phyloP scores from a whole-genome alignment of 2,113 vertebrate genomes.

The Mirza zaza region DNA sequence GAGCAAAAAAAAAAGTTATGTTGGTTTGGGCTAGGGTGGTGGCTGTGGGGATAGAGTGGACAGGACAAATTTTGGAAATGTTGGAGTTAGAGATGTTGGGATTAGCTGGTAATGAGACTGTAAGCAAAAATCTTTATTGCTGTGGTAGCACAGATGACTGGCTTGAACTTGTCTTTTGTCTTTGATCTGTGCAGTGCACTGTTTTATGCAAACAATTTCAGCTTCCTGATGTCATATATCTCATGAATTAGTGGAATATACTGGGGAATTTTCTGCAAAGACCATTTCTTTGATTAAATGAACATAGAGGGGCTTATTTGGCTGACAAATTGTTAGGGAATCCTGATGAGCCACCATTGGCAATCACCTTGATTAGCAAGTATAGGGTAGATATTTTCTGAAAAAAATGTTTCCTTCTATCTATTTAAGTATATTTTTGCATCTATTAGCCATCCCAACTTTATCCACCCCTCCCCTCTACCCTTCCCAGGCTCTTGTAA shows the following conservation, averaged over 20 bases:
- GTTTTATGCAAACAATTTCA: neutral
- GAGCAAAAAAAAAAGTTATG: neutral
- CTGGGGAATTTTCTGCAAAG: neutral
- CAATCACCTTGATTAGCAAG: neutral
- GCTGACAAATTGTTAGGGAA: neutral
- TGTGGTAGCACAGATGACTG: neutral
- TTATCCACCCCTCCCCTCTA: no score
- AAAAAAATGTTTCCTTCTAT: neutral
- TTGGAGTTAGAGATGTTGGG: neutral
- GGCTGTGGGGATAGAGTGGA: neutral
- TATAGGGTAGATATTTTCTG: slow-evolving; percentile 11
- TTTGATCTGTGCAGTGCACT: neutral
- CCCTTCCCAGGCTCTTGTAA: no score
- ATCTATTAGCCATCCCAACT: no score
- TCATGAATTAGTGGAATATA: neutral
- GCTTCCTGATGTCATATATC: neutral
- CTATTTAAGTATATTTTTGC: no score
- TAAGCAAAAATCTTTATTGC: neutral
- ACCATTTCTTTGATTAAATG: neutral
- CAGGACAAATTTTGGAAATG: neutral
- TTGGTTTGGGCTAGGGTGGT: neutral
- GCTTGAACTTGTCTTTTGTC: neutral
- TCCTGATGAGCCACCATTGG: neutral
- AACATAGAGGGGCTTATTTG: neutral
- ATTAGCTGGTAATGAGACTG: neutral